Evolutionary conservation across 2,113 vertebrate genomes (phyloP).

Genomic region (Labeo catla): DNA sequence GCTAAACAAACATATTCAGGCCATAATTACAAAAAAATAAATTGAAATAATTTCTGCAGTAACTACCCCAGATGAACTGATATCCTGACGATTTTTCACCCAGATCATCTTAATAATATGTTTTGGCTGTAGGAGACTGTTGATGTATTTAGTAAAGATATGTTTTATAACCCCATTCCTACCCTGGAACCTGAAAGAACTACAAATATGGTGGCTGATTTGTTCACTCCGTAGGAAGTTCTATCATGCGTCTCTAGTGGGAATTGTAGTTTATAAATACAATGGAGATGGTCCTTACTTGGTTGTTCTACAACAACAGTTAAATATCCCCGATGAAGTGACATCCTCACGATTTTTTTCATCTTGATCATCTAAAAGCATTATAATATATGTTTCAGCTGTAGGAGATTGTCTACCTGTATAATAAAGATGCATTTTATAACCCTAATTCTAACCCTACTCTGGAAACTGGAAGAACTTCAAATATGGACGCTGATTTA

Average conservation of each 20-base stretch:
- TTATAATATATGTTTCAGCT: background rate
- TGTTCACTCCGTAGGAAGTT: too few species aligned
- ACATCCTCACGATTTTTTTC: background rate
- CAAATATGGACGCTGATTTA: background rate
- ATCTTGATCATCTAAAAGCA: background rate
- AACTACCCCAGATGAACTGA: background rate
- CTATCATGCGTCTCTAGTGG: too few species aligned
- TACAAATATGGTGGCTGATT: too few species aligned
- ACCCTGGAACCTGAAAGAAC: too few species aligned
- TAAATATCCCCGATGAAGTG: background rate
- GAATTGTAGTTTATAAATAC: background rate
- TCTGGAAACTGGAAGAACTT: background rate
- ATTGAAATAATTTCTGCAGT: background rate
- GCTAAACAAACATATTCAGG: background rate
- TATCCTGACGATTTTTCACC: too few species aligned
- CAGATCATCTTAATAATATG: too few species aligned
- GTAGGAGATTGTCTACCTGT: background rate
- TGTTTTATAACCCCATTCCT: too few species aligned
- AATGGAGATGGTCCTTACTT: too few species aligned
- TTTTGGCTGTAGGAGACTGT: too few species aligned
- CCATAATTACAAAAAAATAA: background rate
- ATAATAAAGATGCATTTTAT: background rate
- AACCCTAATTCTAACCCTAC: background rate
- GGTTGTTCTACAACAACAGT: background rate
- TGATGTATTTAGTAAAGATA: too few species aligned